Evolutionary conservation across 2,888 invertebrate genomes (phyloP).

Genomic region (Seira musarum): DNA sequence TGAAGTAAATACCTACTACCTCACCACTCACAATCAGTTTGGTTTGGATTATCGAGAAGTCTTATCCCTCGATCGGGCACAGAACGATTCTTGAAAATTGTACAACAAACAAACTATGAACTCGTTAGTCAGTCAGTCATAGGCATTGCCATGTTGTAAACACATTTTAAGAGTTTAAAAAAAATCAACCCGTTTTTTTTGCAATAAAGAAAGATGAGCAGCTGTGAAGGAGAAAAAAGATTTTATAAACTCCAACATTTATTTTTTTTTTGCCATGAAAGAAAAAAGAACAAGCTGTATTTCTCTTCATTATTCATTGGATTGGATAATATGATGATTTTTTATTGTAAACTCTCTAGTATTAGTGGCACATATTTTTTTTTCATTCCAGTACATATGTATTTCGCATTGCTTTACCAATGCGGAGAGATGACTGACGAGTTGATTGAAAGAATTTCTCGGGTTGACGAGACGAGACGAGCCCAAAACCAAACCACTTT

Average conservation of each 20-base stretch:
- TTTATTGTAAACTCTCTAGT: too few species aligned
- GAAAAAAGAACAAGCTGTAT: background rate
- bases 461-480: background rate
- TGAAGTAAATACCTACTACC: too few species aligned
- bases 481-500: conserved; percentile 5
- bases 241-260: background rate
- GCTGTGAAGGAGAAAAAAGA: conserved; percentile 38
- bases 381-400: too few species aligned
- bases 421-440: too few species aligned
- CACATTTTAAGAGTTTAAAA: background rate
- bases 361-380: too few species aligned
- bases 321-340: background rate
- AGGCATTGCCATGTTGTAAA: background rate
- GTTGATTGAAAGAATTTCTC: conserved; percentile 4
- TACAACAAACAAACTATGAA: background rate
- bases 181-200: conserved; percentile 4
- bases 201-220: conserved; percentile 28
- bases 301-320: background rate
- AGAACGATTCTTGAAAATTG: background rate
- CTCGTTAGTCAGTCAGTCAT: too few species aligned
- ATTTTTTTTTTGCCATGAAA: too few species aligned
- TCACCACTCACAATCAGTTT: too few species aligned
- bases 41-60: too few species aligned
- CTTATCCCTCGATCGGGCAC: too few species aligned
- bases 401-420: too few species aligned